Conservation (phyloP, 2,888 invertebrate genomes). For the Cyaniris semiargus region DNA sequence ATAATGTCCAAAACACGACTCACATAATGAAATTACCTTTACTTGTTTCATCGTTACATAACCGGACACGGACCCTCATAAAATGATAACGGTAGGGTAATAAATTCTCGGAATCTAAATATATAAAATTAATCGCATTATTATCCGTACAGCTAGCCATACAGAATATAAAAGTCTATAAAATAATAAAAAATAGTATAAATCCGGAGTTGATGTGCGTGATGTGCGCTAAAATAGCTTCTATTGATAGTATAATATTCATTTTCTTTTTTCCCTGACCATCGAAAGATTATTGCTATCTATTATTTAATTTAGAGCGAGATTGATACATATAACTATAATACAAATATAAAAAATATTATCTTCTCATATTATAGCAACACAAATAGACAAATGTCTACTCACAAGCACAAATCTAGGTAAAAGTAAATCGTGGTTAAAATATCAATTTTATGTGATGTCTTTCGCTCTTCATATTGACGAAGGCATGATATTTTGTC, state of each 20-base stretch:
- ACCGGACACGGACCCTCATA: slow-evolving; percentile 4
- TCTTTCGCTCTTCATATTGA: no score
- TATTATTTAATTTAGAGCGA: no score
- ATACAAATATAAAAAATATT: no score
- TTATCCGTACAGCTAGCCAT: neutral
- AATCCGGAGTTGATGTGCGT: neutral
- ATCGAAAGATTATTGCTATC: no score
- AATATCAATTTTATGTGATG: no score
- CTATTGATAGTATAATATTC: neutral
- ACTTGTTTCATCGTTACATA: neutral
- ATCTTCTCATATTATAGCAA: no score
- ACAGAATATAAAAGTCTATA: neutral
- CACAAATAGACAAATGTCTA: no score
- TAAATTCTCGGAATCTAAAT: neutral
- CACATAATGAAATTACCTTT: neutral
- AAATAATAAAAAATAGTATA: neutral
- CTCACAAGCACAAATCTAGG: no score
- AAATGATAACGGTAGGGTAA: neutral
- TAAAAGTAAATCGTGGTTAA: no score
- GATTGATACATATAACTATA: no score
- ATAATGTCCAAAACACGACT: neutral
- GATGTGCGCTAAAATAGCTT: neutral
- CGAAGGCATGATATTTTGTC: no score
- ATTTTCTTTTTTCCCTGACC: neutral
- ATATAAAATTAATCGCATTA: neutral